Conservation (phyloP, 2,888 invertebrate species). For the Trachelus tabidus region DNA sequence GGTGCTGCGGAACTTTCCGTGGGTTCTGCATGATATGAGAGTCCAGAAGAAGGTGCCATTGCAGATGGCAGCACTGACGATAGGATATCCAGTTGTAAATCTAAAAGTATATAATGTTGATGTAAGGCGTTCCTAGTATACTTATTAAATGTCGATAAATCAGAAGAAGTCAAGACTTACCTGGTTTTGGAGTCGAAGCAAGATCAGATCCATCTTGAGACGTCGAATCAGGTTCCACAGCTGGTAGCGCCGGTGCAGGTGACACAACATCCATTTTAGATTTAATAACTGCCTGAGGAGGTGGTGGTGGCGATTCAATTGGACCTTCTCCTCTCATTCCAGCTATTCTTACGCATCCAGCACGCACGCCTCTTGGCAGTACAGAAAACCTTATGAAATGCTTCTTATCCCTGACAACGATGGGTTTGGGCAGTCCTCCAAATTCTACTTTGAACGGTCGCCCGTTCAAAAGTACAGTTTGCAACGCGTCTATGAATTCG, state of each 20-base stretch:
- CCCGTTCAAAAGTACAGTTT: conserved; percentile 83
- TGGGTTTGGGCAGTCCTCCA: conserved; percentile 85
- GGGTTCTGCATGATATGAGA: conserved; percentile 56
- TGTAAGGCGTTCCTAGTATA: neutral
- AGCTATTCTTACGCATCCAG: conserved; percentile 77
- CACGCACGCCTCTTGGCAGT: conserved; percentile 78
- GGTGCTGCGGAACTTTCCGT: conserved; percentile 47
- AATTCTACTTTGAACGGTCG: conserved; percentile 83
- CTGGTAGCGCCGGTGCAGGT: conserved; percentile 16
- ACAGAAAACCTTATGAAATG: conserved; percentile 86
- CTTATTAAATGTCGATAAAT: neutral
- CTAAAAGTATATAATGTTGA: conserved; percentile 37
- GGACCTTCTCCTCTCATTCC: conserved; percentile 77
- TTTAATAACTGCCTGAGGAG: conserved; percentile 35
- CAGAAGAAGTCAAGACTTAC: conserved; percentile 24
- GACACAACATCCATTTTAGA: conserved; percentile 33
- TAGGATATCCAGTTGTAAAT: conserved; percentile 71
- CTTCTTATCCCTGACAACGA: conserved; percentile 78
- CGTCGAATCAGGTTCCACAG: conserved; percentile 49
- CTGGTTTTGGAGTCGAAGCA: conserved; percentile 43
- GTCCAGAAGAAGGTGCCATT: conserved; percentile 69
- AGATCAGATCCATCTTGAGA: conserved; percentile 58
- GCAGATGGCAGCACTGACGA: conserved; percentile 75
- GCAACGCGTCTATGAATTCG: conserved; percentile 82
- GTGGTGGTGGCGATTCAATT: conserved; percentile 48